Conservation (phyloP, 1,140 invertebrate genomes). For the Atta colombica region DNA sequence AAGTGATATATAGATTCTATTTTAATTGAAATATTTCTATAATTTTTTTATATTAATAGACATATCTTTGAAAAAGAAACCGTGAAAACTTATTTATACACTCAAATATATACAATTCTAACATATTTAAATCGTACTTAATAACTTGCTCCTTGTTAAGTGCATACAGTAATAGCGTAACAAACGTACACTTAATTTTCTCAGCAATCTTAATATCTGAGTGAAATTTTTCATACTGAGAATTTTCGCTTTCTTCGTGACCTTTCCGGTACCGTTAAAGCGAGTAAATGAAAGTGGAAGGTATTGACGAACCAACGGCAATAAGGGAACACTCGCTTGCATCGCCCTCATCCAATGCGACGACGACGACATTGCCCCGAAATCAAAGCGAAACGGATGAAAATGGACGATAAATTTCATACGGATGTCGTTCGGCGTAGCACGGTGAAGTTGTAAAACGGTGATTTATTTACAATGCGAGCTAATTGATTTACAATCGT, state of each 20-base stretch:
- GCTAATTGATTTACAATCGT: constrained; percentile 86
- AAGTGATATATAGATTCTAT: no score
- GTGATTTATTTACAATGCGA: constrained; percentile 86
- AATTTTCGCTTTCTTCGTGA: background rate
- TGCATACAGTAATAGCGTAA: background rate
- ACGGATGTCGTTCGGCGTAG: constrained; percentile 80
- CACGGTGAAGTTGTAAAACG: constrained; percentile 83
- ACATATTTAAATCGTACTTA: background rate
- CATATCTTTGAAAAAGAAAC: no score
- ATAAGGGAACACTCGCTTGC: constrained; percentile 18
- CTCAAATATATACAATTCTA: background rate
- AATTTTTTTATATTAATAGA: no score
- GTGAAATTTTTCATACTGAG: constrained; percentile 28
- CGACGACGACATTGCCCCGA: constrained; percentile 23
- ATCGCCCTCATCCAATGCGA: background rate
- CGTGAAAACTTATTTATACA: no score
- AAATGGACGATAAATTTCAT: constrained; percentile 85
- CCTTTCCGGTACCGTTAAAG: background rate
- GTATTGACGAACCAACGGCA: background rate
- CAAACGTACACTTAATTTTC: background rate
- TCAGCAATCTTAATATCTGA: background rate
- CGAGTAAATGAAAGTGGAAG: background rate
- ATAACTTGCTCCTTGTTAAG: background rate
- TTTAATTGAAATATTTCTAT: no score
- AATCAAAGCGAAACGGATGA: constrained; percentile 75